phyloP scores from a whole-genome alignment of 2,113 vertebrate genomes.

The Entelurus aequoreus region DNA sequence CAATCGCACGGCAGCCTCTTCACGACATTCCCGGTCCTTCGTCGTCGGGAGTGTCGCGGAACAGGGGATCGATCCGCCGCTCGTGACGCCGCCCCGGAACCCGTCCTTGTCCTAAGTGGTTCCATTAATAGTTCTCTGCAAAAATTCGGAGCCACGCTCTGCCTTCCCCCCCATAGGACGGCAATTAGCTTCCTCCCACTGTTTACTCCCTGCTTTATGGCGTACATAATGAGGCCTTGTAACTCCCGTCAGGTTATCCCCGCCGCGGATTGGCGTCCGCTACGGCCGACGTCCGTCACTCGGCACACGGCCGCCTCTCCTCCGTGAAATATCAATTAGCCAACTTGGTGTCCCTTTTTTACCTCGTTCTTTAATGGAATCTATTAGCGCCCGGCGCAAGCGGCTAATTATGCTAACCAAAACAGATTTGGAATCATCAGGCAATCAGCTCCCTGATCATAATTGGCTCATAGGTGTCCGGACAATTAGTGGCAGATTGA shows the following conservation, averaged over 20 bases:
- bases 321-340: neutral
- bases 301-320: too few species aligned
- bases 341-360: constrained; percentile 28
- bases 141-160: constrained; percentile 15
- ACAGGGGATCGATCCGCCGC: constrained; percentile 12
- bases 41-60: constrained; percentile 6
- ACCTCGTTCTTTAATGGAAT: constrained; percentile 32
- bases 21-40: neutral
- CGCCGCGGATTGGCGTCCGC: neutral
- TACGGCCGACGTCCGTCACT: neutral
- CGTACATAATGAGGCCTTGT: constrained; percentile 4
- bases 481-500: constrained; percentile 14
- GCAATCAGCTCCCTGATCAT: constrained; percentile 8
- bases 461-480: constrained; percentile 13
- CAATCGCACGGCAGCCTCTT: neutral
- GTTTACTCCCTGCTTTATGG: constrained; percentile 9
- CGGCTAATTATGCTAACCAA: constrained; percentile 18
- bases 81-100: constrained; percentile 7
- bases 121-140: constrained; percentile 25
- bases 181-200: constrained; percentile 13
- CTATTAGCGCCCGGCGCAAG: constrained; percentile 9
- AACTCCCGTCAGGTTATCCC: constrained; percentile 10
- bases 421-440: constrained; percentile 3
- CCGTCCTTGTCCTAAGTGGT: constrained; percentile 16
- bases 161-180: constrained; percentile 3